Percentiles rank a stretch among this genome's conserved stretches.
Evolutionary conservation across 2,888 invertebrate genomes (phyloP).

Genomic region (Julus scanicus): DNA sequence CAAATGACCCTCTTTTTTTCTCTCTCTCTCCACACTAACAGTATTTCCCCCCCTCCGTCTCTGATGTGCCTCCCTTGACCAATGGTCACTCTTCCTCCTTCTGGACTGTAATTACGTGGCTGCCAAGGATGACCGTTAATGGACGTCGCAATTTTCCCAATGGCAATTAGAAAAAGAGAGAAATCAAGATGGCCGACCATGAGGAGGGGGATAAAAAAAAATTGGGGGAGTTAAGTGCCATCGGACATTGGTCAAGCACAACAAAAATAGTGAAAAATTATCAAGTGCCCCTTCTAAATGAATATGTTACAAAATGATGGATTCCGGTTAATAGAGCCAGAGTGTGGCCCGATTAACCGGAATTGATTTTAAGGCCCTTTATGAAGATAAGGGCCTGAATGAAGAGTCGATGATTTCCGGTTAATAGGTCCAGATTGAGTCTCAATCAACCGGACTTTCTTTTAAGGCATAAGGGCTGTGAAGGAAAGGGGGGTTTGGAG

Average conservation of each 20-base stretch:
- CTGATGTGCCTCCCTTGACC: background rate
- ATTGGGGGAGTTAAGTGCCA: background rate
- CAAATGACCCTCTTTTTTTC: slow-evolving; percentile 24
- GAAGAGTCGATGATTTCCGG: too few species aligned
- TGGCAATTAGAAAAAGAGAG: slow-evolving; percentile 2
- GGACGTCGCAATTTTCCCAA: slow-evolving; percentile 8
- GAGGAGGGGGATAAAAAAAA: background rate
- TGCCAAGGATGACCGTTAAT: slow-evolving; percentile 40
- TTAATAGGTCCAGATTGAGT: too few species aligned
- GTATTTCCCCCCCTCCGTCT: background rate
- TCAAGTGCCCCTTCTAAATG: background rate
- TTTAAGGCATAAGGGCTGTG: background rate
- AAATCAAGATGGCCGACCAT: background rate
- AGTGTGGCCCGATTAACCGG: too few species aligned
- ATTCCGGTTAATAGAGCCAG: too few species aligned
- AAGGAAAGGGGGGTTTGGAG: background rate
- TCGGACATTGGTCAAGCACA: slow-evolving; percentile 21
- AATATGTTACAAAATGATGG: background rate
- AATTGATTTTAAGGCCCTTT: too few species aligned
- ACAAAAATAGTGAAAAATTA: too few species aligned
- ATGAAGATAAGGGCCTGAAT: too few species aligned
- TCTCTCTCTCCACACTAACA: too few species aligned
- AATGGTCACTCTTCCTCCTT: background rate
- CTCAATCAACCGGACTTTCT: too few species aligned
- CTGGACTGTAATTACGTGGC: slow-evolving; percentile 13